A percentile compares a stretch with the other conserved stretches of the same genome.
These are phyloP conservation scores for Rhinogobius similis DNA, from an alignment of 2,113 vertebrate species.

Conservation along the genomic window DNA sequence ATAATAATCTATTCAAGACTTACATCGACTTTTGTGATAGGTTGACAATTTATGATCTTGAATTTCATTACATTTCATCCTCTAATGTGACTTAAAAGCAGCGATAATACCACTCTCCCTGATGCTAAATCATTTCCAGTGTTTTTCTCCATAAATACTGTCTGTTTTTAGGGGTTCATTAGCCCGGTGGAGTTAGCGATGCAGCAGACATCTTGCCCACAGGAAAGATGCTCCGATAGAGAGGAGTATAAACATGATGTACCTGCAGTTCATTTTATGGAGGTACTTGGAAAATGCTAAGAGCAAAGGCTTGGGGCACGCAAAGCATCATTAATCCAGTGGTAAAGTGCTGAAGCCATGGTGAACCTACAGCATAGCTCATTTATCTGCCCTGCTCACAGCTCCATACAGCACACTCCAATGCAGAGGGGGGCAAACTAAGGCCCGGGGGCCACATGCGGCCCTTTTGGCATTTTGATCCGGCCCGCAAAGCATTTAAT, in stretches of 20 bases:
- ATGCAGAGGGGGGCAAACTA: too few species aligned
- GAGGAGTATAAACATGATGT: slow-evolving; percentile 55
- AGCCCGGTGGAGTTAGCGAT: slow-evolving; percentile 31
- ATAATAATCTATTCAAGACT: neutral
- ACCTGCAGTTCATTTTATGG: slow-evolving; percentile 63
- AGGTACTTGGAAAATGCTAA: slow-evolving; percentile 63
- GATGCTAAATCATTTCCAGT: slow-evolving; percentile 10
- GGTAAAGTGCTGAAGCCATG: slow-evolving; percentile 62
- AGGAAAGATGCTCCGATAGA: slow-evolving; percentile 52
- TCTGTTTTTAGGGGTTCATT: slow-evolving; percentile 41
- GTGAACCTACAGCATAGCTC: slow-evolving; percentile 68
- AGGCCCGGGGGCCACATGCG: too few species aligned
- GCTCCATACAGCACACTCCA: slow-evolving; percentile 47
- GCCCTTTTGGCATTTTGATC: too few species aligned
- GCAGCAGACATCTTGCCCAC: slow-evolving; percentile 31
- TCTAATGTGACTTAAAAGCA: slow-evolving; percentile 9
- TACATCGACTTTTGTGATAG: too few species aligned
- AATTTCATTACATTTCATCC: neutral
- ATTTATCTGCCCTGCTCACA: slow-evolving; percentile 73
- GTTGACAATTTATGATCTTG: neutral
- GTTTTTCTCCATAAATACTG: slow-evolving; percentile 17
- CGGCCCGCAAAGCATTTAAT: too few species aligned
- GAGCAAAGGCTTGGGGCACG: slow-evolving; percentile 57
- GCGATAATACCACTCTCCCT: neutral
- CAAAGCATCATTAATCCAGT: slow-evolving; percentile 74